Evolutionary conservation across 2,888 invertebrate genomes (phyloP).

Genomic region (Blastobasis adustella): DNA sequence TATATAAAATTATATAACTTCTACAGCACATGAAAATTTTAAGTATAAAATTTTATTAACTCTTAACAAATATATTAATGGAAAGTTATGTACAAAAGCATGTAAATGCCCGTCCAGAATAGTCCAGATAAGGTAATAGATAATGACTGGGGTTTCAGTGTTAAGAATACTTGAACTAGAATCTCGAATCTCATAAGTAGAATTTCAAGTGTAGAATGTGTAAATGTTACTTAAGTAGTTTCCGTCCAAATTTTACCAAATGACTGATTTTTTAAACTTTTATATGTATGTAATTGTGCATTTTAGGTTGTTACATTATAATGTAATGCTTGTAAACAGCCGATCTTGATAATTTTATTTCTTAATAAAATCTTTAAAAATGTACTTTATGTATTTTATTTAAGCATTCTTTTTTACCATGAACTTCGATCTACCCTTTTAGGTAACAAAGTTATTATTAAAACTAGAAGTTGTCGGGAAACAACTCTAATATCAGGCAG

Average conservation of each 20-base stretch:
- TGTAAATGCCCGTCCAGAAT: conserved; percentile 40
- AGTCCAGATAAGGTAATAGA: conserved; percentile 13
- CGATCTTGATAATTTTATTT: conserved; percentile 56
- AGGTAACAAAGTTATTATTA: no score
- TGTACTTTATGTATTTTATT: conserved; percentile 5
- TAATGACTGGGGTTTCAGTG: not conserved
- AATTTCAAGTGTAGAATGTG: conserved; percentile 7
- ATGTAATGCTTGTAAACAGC: conserved; percentile 18
- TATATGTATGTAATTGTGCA: conserved; percentile 42
- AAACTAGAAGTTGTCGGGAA: no score
- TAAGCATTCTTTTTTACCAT: no score
- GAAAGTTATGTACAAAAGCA: conserved; percentile 22
- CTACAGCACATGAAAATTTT: no score
- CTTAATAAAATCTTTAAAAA: conserved; percentile 44
- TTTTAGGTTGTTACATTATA: conserved; percentile 48
- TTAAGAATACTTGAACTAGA: conserved; percentile 4
- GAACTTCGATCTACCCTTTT: no score
- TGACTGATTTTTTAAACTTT: conserved; percentile 57
- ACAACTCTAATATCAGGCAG: no score
- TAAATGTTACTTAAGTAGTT: conserved; percentile 65
- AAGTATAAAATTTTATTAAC: no score
- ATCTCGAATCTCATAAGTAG: conserved; percentile 35
- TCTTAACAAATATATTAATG: no score
- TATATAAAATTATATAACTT: no score
- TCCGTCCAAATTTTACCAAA: conserved; percentile 69